Evolutionary conservation across 2,113 vertebrate genomes (phyloP).

Genomic region (Phocoena sinus): DNA sequence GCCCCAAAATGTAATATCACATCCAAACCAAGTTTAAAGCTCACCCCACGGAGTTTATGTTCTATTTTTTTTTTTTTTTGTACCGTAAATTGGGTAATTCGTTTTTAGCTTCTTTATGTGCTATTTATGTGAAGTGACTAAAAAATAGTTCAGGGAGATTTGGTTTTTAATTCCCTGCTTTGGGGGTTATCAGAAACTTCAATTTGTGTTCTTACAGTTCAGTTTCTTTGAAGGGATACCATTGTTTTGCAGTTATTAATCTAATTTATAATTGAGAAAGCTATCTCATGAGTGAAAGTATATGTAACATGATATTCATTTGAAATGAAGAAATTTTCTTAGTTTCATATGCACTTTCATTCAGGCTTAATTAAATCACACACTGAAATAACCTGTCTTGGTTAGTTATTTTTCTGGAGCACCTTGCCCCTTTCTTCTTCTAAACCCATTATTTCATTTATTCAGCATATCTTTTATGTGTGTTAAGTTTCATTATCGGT

Average conservation of each 20-base stretch:
- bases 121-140: constrained; percentile 4
- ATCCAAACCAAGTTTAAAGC: not conserved
- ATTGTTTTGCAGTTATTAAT: constrained; percentile 23
- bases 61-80: not conserved
- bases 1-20: not conserved
- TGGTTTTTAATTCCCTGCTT: not conserved
- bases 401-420: not conserved
- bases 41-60: not conserved
- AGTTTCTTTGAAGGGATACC: not conserved
- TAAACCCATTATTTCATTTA: constrained; percentile 20
- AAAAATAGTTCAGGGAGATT: not conserved
- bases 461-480: not conserved
- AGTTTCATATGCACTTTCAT: not conserved
- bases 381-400: not conserved
- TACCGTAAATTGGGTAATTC: not conserved
- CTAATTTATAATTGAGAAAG: not conserved
- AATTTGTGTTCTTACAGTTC: not conserved
- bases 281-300: not conserved
- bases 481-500: constrained; percentile 17
- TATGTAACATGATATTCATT: not conserved
- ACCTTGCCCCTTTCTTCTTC: not conserved
- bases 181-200: not conserved
- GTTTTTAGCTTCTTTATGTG: not conserved
- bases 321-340: not conserved
- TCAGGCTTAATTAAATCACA: not conserved